Evolutionary conservation across 2,888 invertebrate species (phyloP).

Genomic region (Crocallis elinguaria): DNA sequence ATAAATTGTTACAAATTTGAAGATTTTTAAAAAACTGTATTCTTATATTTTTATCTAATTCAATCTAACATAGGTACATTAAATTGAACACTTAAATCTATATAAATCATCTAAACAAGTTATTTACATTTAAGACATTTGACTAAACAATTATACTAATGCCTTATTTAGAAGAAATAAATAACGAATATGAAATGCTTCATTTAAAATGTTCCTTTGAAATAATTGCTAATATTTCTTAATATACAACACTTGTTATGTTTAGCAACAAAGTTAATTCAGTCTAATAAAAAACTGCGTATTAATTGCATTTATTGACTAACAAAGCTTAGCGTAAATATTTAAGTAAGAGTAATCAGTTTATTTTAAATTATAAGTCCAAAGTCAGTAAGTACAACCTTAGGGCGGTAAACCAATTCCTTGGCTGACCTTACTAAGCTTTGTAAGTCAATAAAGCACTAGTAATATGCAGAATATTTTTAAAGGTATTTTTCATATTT

Average conservation of each 20-base stretch:
- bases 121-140: slow-evolving; percentile 81
- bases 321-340: slow-evolving; percentile 62
- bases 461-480: slow-evolving; percentile 67
- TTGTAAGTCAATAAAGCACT: slow-evolving; percentile 78
- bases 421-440: too few species aligned
- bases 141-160: slow-evolving; percentile 82
- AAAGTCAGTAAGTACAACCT: not conserved
- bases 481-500: slow-evolving; percentile 70
- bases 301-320: slow-evolving; percentile 69
- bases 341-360: too few species aligned
- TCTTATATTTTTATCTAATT: slow-evolving; percentile 61
- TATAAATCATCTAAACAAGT: slow-evolving; percentile 81
- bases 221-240: slow-evolving; percentile 72
- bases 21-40: slow-evolving; percentile 54
- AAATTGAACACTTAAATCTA: slow-evolving; percentile 82
- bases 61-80: slow-evolving; percentile 72
- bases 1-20: slow-evolving; percentile 61
- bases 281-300: slow-evolving; percentile 75
- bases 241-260: slow-evolving; percentile 71
- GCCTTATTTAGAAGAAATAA: slow-evolving; percentile 80
- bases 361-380: not conserved
- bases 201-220: slow-evolving; percentile 74
- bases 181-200: slow-evolving; percentile 84
- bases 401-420: too few species aligned
- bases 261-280: slow-evolving; percentile 73